Evolutionary conservation across 2,797 vertebrate genomes (phyloP).

Genomic region (Alexandromys oeconomus): DNA sequence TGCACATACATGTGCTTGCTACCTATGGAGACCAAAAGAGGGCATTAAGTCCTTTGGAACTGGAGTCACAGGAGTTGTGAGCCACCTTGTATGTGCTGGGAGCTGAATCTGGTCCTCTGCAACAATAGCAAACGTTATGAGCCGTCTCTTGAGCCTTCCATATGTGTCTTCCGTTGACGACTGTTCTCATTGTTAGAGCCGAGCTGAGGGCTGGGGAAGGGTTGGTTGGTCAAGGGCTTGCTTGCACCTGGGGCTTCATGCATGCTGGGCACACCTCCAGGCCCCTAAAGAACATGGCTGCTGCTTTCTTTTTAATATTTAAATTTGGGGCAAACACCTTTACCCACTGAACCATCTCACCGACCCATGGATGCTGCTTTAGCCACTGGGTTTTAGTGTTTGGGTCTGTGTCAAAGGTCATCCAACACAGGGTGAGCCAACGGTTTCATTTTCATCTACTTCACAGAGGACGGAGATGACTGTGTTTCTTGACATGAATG

Average conservation of each 20-base stretch:
- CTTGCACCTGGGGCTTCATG: background rate
- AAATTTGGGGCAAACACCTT: background rate
- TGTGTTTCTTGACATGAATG: background rate
- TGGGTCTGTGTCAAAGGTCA: background rate
- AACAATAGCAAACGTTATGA: background rate
- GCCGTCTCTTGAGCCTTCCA: background rate
- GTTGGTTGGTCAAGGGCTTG: too few relatives aligned
- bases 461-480: background rate
- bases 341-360: background rate
- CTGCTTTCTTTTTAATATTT: background rate
- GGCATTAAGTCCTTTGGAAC: background rate
- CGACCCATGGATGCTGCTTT: background rate
- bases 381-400: background rate
- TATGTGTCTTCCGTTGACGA: background rate
- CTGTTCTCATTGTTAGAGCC: background rate
- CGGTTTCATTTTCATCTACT: background rate
- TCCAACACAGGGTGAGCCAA: background rate
- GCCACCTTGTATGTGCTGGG: background rate
- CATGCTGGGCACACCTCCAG: background rate
- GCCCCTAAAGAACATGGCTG: background rate
- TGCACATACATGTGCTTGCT: background rate
- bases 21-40: background rate
- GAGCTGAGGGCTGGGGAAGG: too few relatives aligned
- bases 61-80: background rate
- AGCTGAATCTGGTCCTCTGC: background rate